phyloP scores from a whole-genome alignment of 2,797 vertebrate genomes.

The Malurus leucopterus region DNA sequence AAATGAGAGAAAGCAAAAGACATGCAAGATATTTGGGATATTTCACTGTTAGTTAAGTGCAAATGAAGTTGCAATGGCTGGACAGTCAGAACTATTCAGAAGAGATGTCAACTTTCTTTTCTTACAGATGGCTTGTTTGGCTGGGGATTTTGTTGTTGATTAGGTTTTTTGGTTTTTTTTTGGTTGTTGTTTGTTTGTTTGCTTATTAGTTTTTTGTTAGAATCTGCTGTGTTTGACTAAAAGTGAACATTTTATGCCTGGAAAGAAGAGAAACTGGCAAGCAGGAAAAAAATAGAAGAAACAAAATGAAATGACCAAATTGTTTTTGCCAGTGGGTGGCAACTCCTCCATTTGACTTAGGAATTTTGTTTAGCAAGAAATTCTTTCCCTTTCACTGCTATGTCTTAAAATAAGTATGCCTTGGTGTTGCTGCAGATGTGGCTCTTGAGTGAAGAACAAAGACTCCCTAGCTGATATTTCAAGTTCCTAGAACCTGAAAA shows the following conservation, averaged over 20 bases:
- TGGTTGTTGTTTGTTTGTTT: not conserved
- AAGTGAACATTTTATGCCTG: not conserved
- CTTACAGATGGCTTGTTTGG: not conserved
- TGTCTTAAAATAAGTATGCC: not conserved
- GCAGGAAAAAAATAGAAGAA: not conserved
- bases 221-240: not conserved
- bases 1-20: not conserved
- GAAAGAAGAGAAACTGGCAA: not conserved
- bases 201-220: not conserved
- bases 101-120: not conserved
- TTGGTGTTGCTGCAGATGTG: not conserved
- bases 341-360: not conserved
- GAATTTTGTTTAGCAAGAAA: not conserved
- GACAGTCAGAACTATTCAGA: not conserved
- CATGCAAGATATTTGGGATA: not conserved
- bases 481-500: slow-evolving; percentile 5
- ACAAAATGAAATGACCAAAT: not conserved
- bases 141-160: not conserved
- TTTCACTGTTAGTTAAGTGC: not conserved
- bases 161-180: not conserved
- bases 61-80: not conserved
- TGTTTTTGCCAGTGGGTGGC: not conserved
- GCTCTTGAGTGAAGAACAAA: not conserved
- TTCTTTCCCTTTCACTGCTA: not conserved
- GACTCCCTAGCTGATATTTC: not conserved